These are phyloP conservation scores for Jaculus jaculus DNA, from an alignment of 2,113 vertebrate genomes.

Conservation along the genomic window DNA sequence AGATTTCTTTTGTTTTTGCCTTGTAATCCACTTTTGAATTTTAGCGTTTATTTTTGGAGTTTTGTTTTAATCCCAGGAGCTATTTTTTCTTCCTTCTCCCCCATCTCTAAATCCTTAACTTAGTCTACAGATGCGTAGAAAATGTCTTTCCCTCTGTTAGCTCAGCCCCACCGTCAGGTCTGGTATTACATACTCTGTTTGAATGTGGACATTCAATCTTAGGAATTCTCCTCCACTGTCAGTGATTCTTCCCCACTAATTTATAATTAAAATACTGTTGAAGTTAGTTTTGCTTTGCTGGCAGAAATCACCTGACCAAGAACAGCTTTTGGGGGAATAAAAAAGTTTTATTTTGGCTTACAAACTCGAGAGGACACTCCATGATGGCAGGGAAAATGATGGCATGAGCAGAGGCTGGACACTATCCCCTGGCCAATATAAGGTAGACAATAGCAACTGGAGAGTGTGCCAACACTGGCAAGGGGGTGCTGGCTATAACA, in stretches of 20 bases:
- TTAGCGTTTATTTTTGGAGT: neutral
- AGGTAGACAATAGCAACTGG: no score
- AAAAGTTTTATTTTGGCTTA: no score
- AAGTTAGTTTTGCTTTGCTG: no score
- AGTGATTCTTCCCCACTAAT: neutral
- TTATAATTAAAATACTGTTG: neutral
- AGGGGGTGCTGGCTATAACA: no score
- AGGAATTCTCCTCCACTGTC: neutral
- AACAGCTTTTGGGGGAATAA: no score
- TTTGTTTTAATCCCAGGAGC: neutral
- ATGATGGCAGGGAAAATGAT: no score
- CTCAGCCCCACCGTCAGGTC: neutral
- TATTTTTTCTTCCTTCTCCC: neutral
- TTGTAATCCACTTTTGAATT: constrained; percentile 3
- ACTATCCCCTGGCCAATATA: no score
- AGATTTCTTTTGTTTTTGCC: neutral
- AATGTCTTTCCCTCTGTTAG: neutral
- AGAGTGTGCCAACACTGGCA: no score
- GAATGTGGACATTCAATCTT: neutral
- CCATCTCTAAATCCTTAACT: neutral
- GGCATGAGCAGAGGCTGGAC: no score
- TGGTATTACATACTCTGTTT: neutral
- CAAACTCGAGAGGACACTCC: no score
- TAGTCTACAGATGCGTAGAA: neutral
- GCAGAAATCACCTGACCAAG: no score